Evolutionary conservation across 2,113 vertebrate genomes (phyloP).

Genomic region (Oceanodroma tethys): DNA sequence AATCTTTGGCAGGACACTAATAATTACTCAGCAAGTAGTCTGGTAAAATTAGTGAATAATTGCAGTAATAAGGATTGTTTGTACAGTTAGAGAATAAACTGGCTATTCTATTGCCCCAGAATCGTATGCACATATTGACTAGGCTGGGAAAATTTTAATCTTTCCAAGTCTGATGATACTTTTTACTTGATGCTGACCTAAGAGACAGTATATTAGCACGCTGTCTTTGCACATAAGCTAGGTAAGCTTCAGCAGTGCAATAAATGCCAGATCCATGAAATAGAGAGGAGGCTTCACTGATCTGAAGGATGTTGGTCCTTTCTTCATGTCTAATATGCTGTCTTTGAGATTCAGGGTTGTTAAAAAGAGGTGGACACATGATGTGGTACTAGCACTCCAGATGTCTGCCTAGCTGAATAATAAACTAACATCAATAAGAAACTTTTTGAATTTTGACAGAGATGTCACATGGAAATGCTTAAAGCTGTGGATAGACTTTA

Average conservation of each 20-base stretch:
- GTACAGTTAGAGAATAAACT: neutral
- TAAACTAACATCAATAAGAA: neutral
- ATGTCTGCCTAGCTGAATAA: neutral
- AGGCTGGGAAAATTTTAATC: neutral
- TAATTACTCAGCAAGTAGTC: neutral
- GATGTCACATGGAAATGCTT: neutral
- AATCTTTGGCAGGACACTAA: neutral
- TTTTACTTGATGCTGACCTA: neutral
- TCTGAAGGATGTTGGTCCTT: neutral
- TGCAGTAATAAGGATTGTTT: neutral
- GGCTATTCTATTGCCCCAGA: neutral
- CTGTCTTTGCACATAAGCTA: neutral
- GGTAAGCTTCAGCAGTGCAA: neutral
- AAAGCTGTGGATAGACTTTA: neutral
- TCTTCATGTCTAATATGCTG: neutral
- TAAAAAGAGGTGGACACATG: neutral
- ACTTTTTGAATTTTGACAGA: neutral
- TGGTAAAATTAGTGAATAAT: neutral
- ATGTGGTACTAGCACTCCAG: neutral
- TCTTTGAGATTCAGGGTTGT: neutral
- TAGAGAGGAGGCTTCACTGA: neutral
- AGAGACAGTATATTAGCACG: neutral
- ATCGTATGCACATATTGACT: neutral
- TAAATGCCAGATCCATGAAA: neutral
- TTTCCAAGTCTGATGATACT: neutral